phyloP scores from a whole-genome alignment of 2,113 vertebrate species.

The Echinops telfairi region DNA sequence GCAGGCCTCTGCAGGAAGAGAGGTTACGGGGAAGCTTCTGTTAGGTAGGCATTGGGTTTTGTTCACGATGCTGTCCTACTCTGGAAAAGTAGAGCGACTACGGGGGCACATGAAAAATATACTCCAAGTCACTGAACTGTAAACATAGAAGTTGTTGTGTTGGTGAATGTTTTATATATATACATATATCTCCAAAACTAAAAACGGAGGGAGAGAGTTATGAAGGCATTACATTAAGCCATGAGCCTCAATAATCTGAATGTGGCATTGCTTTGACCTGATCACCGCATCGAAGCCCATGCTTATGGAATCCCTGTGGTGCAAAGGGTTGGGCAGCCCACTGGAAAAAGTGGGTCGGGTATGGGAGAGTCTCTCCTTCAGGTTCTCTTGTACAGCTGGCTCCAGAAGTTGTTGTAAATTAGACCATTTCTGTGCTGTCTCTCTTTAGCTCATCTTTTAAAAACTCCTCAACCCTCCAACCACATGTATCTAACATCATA shows the following conservation, averaged over 20 bases:
- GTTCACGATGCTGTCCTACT: not conserved
- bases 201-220: not conserved
- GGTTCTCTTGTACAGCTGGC: not conserved
- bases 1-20: not conserved
- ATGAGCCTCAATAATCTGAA: not conserved
- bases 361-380: not conserved
- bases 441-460: slow-evolving; percentile 21
- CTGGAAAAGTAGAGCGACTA: not conserved
- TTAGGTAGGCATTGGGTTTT: not conserved
- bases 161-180: not conserved
- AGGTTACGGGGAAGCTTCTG: not conserved
- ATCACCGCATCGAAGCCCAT: not conserved
- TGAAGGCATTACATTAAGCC: not conserved
- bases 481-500: not conserved
- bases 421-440: slow-evolving; percentile 30
- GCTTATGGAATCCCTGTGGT: not conserved
- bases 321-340: not conserved
- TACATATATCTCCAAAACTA: not conserved
- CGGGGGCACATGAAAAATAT: not conserved
- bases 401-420: slow-evolving; percentile 41
- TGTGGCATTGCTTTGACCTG: not conserved
- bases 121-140: not conserved
- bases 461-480: not conserved
- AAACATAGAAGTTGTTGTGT: not conserved
- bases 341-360: not conserved